Evolutionary conservation across 2,888 invertebrate genomes (phyloP).

Genomic region (Orchesellides sinensis): DNA sequence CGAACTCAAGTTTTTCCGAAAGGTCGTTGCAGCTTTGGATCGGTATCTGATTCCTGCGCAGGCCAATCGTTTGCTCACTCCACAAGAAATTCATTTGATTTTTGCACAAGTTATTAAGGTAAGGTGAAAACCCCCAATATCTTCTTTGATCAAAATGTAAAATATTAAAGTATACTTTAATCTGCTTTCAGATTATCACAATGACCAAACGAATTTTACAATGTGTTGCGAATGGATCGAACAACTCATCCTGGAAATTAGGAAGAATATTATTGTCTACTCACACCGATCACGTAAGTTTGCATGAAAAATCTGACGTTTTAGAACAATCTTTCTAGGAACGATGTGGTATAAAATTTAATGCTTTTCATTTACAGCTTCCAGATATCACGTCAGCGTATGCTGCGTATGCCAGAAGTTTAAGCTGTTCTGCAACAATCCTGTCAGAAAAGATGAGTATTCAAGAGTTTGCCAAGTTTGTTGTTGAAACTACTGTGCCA

Average conservation of each 20-base stretch:
- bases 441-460: too few relatives aligned
- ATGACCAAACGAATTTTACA: conserved; percentile 73
- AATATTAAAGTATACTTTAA: background rate
- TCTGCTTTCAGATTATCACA: conserved; percentile 71
- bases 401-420: conserved; percentile 67
- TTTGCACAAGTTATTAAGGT: conserved; percentile 74
- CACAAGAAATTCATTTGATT: conserved; percentile 73
- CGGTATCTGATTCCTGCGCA: conserved; percentile 73
- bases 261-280: conserved; percentile 70
- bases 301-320: background rate
- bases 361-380: conserved; percentile 63
- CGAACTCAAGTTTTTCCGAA: conserved; percentile 73
- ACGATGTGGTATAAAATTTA: too few relatives aligned
- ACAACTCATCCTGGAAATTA: conserved; percentile 69
- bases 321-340: too few relatives aligned
- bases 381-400: conserved; percentile 71
- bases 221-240: conserved; percentile 72
- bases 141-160: background rate
- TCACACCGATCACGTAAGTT: conserved; percentile 73
- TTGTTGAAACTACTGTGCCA: conserved; percentile 74
- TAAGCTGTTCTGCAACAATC: conserved; percentile 70
- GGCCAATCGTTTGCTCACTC: conserved; percentile 72
- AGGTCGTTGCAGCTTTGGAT: conserved; percentile 69
- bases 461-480: conserved; percentile 73
- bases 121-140: conserved; percentile 12